Conservation (phyloP, 1,140 invertebrate species). For the Colletes gigas region DNA sequence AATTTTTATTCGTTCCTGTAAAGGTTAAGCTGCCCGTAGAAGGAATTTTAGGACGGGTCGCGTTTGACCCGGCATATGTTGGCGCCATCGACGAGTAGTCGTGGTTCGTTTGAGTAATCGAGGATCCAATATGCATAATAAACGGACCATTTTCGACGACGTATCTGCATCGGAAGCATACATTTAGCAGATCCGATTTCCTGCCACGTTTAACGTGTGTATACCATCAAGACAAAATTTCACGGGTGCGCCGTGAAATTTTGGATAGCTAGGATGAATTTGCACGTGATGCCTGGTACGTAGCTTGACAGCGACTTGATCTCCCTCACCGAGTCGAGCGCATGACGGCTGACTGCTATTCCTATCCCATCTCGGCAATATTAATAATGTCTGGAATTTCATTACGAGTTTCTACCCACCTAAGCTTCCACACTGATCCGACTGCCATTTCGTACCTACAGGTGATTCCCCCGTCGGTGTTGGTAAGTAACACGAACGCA, state of each 20-base stretch:
- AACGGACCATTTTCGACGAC: not conserved
- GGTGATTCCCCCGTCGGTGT: conserved; percentile 37
- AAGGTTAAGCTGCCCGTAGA: too few species aligned
- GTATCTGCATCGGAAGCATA: not conserved
- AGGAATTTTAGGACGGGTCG: too few species aligned
- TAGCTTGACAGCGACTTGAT: conserved; percentile 66
- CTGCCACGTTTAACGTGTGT: conserved; percentile 33
- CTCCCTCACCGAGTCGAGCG: conserved; percentile 54
- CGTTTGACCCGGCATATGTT: not conserved
- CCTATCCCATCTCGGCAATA: conserved; percentile 66
- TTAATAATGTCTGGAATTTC: conserved; percentile 74
- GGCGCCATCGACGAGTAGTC: too few species aligned
- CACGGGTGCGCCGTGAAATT: conserved; percentile 39
- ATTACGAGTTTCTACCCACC: conserved; percentile 67
- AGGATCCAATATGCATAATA: not conserved
- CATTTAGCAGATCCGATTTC: conserved; percentile 31
- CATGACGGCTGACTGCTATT: conserved; percentile 67
- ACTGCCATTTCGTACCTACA: conserved; percentile 43
- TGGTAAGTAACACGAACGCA: conserved; percentile 50
- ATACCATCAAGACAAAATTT: not conserved
- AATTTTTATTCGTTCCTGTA: too few species aligned
- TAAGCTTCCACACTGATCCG: conserved; percentile 55
- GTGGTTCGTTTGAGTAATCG: not conserved
- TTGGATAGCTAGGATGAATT: conserved; percentile 58
- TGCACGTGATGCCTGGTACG: conserved; percentile 55